phyloP scores from a whole-genome alignment of 2,888 invertebrate species.

The Branchipolynoe longqiensis region DNA sequence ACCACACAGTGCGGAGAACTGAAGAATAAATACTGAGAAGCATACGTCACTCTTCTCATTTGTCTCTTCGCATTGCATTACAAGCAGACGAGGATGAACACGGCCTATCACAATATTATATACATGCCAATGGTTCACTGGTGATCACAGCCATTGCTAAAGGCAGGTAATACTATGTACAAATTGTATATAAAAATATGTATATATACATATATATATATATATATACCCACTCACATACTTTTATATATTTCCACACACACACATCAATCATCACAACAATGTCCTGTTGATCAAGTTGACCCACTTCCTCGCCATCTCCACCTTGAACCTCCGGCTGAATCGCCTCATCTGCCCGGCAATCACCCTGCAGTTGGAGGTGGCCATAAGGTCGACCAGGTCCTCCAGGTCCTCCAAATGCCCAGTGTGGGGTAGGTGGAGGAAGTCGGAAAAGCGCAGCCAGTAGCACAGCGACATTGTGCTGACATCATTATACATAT shows the following conservation, averaged over 20 bases:
- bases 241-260: not conserved
- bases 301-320: slow-evolving; percentile 25
- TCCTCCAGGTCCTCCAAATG: slow-evolving; percentile 41
- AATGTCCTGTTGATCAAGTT: slow-evolving; percentile 29
- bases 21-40: too few relatives aligned
- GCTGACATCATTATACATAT: slow-evolving; percentile 2
- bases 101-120: too few relatives aligned
- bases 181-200: too few relatives aligned
- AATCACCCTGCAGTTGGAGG: not conserved
- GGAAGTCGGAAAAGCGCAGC: slow-evolving; percentile 42
- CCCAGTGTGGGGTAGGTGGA: slow-evolving; percentile 21
- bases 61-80: too few relatives aligned
- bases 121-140: too few relatives aligned
- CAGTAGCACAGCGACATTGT: slow-evolving; percentile 27
- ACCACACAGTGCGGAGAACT: too few relatives aligned
- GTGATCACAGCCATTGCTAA: too few relatives aligned
- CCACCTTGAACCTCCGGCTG: slow-evolving; percentile 13
- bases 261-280: not conserved
- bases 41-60: too few relatives aligned
- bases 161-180: too few relatives aligned
- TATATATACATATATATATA: not conserved
- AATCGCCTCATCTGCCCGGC: slow-evolving; percentile 1
- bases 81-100: too few relatives aligned
- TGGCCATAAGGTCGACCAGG: not conserved
- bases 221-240: not conserved